phyloP scores from a whole-genome alignment of 2,113 vertebrate species.

The Rhegmatorhina hoffmannsi region DNA sequence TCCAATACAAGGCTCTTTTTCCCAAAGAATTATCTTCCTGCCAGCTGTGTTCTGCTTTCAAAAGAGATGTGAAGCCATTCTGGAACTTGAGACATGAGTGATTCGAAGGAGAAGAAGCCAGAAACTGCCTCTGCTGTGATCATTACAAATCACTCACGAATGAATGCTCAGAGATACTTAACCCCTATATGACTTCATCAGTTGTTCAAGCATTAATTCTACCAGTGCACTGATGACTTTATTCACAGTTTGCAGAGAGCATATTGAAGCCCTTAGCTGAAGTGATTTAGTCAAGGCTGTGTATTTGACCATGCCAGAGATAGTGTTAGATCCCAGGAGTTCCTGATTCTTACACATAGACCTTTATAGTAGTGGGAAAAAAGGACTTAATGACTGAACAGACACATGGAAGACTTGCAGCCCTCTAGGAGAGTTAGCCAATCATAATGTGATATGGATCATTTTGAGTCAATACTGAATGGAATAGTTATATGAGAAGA shows the following conservation, averaged over 20 bases:
- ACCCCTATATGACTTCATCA: neutral
- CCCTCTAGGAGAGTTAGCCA: neutral
- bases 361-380: neutral
- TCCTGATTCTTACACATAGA: neutral
- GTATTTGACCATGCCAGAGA: neutral
- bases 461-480: neutral
- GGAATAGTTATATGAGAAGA: neutral
- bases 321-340: neutral
- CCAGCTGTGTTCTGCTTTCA: neutral
- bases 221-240: neutral
- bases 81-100: constrained; percentile 4
- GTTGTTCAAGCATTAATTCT: constrained; percentile 2
- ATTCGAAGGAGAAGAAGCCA: constrained; percentile 35
- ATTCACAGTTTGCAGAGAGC: constrained; percentile 3
- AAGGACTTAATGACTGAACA: neutral
- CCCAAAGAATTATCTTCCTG: neutral
- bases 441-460: neutral
- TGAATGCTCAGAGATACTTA: neutral
- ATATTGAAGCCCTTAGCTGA: neutral
- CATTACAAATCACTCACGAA: neutral
- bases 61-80: neutral
- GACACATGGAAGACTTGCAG: neutral
- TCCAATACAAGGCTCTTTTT: neutral
- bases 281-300: neutral
- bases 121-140: neutral